Conservation (phyloP, 30 jellyfish, hydroid and myxozoan species). For the Rhopilema esculentum region DNA sequence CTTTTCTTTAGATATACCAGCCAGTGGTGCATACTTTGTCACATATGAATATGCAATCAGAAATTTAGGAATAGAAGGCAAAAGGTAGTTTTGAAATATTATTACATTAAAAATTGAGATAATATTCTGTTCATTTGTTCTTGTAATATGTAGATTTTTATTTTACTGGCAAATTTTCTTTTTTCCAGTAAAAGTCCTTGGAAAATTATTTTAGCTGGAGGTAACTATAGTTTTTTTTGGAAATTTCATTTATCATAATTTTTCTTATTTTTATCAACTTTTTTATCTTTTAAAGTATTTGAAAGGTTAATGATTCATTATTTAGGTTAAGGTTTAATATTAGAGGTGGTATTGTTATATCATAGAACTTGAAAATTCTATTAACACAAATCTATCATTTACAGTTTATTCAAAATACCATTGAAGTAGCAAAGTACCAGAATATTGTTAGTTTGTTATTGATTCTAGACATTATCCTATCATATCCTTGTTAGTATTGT, state of each 20-base stretch:
- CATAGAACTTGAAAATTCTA: too few relatives aligned
- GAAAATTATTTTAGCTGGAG: constrained; percentile 67
- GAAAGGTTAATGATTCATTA: too few relatives aligned
- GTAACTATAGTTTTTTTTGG: neutral
- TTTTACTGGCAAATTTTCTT: neutral
- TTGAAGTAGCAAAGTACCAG: too few relatives aligned
- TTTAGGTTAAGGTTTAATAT: too few relatives aligned
- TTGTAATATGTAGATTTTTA: neutral
- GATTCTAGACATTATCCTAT: too few relatives aligned
- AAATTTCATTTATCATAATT: too few relatives aligned
- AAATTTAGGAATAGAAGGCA: constrained; percentile 29
- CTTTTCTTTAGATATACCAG: constrained; percentile 55
- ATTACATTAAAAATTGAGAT: neutral
- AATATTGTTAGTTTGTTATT: too few relatives aligned
- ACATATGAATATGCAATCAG: constrained; percentile 40
- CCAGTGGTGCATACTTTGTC: constrained; percentile 57
- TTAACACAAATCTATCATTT: too few relatives aligned
- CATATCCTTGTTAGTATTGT: neutral
- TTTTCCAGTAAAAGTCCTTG: constrained; percentile 28
- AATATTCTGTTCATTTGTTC: neutral
- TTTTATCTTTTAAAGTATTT: too few relatives aligned
- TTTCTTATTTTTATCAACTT: too few relatives aligned
- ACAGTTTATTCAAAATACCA: too few relatives aligned
- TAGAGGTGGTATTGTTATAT: too few relatives aligned
- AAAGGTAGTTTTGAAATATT: constrained; percentile 16